phyloP scores from a whole-genome alignment of 1,140 invertebrate genomes.

The Medauroidea extradentata region DNA sequence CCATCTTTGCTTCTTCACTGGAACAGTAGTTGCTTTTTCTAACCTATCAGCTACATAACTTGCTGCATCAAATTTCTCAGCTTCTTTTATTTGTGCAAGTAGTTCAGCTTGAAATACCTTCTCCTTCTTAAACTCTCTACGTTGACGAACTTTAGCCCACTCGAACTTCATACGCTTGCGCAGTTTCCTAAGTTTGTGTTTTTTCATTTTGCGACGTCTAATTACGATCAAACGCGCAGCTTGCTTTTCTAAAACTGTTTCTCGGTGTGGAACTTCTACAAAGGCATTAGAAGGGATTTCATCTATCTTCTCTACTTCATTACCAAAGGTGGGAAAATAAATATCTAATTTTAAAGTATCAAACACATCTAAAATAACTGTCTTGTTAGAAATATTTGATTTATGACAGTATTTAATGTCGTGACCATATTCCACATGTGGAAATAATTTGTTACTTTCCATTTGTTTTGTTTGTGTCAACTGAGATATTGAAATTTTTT shows the following conservation, averaged over 20 bases:
- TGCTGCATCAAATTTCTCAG: slow-evolving; percentile 69
- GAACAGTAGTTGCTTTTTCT: slow-evolving; percentile 40
- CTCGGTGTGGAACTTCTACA: slow-evolving; percentile 9
- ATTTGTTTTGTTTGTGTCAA: no score
- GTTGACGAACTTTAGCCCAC: slow-evolving; percentile 64
- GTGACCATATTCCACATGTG: no score
- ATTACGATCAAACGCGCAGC: slow-evolving; percentile 72
- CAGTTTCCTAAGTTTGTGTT: slow-evolving; percentile 75
- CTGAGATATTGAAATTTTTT: no score
- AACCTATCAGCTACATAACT: slow-evolving; percentile 62
- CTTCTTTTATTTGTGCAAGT: slow-evolving; percentile 61
- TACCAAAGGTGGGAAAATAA: no score
- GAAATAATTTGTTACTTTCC: no score
- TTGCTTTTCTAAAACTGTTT: slow-evolving; percentile 50
- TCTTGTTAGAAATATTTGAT: no score
- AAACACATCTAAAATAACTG: no score
- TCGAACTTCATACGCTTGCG: slow-evolving; percentile 70
- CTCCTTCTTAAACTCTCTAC: slow-evolving; percentile 65
- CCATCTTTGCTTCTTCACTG: no score
- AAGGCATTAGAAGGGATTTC: background rate
- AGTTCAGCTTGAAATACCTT: slow-evolving; percentile 69
- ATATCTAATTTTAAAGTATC: no score
- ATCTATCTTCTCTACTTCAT: no score
- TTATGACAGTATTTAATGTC: no score
- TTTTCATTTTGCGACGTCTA: slow-evolving; percentile 77